Evolutionary conservation across 2,888 invertebrate species (phyloP).

Genomic region (Oscheius sp.): DNA sequence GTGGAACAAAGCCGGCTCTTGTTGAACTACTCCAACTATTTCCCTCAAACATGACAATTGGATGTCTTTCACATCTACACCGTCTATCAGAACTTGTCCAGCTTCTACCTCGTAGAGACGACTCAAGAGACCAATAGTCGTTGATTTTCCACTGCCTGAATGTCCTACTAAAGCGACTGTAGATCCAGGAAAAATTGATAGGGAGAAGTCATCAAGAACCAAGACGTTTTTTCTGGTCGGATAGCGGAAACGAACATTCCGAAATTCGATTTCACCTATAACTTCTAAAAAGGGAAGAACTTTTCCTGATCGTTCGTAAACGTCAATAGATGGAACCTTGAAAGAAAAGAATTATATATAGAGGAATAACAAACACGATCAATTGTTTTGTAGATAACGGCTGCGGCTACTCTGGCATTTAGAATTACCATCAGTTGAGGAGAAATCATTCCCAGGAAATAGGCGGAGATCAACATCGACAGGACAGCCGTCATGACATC

Average conservation of each 20-base stretch:
- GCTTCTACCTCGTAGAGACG: slow-evolving; percentile 77
- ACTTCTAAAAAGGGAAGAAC: slow-evolving; percentile 43
- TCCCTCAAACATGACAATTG: slow-evolving; percentile 42
- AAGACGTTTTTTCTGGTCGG: slow-evolving; percentile 45
- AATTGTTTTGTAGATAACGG: slow-evolving; percentile 60
- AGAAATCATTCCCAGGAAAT: slow-evolving; percentile 59
- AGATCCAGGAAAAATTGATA: slow-evolving; percentile 70
- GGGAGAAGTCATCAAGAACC: slow-evolving; percentile 69
- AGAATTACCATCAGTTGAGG: slow-evolving; percentile 64
- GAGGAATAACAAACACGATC: slow-evolving; percentile 45
- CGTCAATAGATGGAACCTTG: slow-evolving; percentile 50
- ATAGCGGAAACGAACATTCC: slow-evolving; percentile 61
- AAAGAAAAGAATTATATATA: neutral
- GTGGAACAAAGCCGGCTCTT: slow-evolving; percentile 49
- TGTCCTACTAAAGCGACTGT: slow-evolving; percentile 75
- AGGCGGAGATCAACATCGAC: slow-evolving; percentile 55
- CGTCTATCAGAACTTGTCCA: slow-evolving; percentile 72
- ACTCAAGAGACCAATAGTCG: slow-evolving; percentile 83
- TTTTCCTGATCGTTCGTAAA: slow-evolving; percentile 46
- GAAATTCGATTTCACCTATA: slow-evolving; percentile 50
- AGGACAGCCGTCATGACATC: slow-evolving; percentile 60
- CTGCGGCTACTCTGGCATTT: slow-evolving; percentile 65
- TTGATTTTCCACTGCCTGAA: slow-evolving; percentile 77
- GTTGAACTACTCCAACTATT: slow-evolving; percentile 49
- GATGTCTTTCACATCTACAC: slow-evolving; percentile 36